Percentiles rank a stretch among this genome's conserved stretches.
Evolutionary conservation across 2,113 vertebrate species (phyloP).

Genomic region (Globicephala melas): DNA sequence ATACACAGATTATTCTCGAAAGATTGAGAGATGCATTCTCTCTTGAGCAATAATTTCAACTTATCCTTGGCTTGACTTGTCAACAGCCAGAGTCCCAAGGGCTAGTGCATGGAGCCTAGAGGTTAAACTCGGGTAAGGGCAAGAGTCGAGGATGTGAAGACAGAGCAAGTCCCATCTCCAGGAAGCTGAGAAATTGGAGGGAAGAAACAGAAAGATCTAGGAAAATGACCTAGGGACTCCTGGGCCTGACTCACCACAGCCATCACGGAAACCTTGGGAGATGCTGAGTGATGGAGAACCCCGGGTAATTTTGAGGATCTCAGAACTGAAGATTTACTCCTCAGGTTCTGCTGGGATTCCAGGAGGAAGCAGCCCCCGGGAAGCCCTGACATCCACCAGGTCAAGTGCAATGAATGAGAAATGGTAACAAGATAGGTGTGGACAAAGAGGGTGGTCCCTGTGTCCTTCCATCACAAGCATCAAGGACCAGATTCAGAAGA

Average conservation of each 20-base stretch:
- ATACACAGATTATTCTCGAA: rapidly evolving
- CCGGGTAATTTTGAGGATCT: background rate
- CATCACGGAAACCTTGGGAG: rapidly evolving
- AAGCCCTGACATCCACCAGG: too few relatives aligned
- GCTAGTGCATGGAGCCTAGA: rapidly evolving
- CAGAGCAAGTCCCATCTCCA: too few relatives aligned
- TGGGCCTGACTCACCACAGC: too few relatives aligned
- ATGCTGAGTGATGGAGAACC: background rate
- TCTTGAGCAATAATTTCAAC: rapidly evolving
- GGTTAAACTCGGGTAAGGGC: rapidly evolving
- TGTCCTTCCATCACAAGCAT: rapidly evolving
- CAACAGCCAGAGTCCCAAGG: too few relatives aligned
- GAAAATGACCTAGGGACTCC: too few relatives aligned
- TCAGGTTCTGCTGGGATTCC: background rate
- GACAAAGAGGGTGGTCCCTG: rapidly evolving
- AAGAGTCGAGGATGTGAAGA: rapidly evolving
- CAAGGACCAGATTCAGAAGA: background rate
- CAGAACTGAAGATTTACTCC: background rate
- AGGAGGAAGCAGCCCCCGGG: rapidly evolving
- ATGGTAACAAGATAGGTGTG: too few relatives aligned
- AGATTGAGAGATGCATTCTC: background rate
- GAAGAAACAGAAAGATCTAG: background rate
- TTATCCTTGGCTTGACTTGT: rapidly evolving
- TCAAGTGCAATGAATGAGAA: background rate
- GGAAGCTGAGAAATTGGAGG: background rate